Evolutionary conservation across 2,113 vertebrate genomes (phyloP).

Genomic region (Telmatochromis bifrenatus): DNA sequence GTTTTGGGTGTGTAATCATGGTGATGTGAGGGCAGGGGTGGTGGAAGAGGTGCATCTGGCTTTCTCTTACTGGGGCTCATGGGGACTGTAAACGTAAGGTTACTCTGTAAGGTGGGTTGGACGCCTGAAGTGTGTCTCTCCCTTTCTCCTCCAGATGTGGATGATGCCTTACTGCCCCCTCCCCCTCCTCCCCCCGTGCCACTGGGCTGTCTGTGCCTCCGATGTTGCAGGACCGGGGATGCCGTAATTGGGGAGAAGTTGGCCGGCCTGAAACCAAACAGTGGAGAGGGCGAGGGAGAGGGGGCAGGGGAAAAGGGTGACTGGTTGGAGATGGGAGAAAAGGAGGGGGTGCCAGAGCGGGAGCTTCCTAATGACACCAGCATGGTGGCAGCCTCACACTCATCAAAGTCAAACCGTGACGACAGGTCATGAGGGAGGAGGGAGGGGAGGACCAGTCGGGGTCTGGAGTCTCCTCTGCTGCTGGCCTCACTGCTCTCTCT

Average conservation of each 20-base stretch:
- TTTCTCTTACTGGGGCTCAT: constrained; percentile 86
- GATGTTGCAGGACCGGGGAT: constrained; percentile 73
- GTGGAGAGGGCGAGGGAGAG: constrained; percentile 84
- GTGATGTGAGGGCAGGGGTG: constrained; percentile 59
- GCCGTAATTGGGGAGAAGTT: constrained; percentile 87
- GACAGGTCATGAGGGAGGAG: constrained; percentile 75
- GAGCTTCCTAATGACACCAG: constrained; percentile 87
- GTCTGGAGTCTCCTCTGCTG: constrained; percentile 80
- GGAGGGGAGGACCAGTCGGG: constrained; percentile 69
- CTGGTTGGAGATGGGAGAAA: constrained; percentile 86
- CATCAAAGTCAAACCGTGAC: constrained; percentile 85
- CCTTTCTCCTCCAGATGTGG: constrained; percentile 63
- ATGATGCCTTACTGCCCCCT: constrained; percentile 63
- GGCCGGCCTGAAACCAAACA: constrained; percentile 85
- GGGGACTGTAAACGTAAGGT: constrained; percentile 86
- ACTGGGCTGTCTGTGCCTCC: constrained; percentile 78
- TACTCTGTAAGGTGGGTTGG: constrained; percentile 80
- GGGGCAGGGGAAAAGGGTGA: constrained; percentile 88
- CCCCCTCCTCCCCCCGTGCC: constrained; percentile 69
- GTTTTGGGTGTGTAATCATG: constrained; percentile 69
- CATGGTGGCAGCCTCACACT: constrained; percentile 91
- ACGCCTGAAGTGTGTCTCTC: constrained; percentile 79
- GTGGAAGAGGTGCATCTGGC: constrained; percentile 63
- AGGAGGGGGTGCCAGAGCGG: constrained; percentile 84
- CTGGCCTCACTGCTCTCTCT: constrained; percentile 83